Evolutionary conservation across 1,140 invertebrate genomes (phyloP).

Genomic region (Cepaea nemoralis): DNA sequence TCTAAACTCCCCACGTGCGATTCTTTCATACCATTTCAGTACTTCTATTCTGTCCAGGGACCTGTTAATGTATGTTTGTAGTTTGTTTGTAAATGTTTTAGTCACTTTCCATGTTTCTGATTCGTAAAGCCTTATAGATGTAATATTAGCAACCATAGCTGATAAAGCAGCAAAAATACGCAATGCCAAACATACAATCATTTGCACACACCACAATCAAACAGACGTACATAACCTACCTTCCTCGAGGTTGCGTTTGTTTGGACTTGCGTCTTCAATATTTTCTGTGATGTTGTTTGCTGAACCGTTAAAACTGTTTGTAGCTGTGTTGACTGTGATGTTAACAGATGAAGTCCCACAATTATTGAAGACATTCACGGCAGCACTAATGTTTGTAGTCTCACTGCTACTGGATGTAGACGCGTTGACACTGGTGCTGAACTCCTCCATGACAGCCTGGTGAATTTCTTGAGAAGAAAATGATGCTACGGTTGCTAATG

Average conservation of each 20-base stretch:
- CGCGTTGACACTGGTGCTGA: not conserved
- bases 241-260: conserved; percentile 54
- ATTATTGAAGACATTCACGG: too few relatives aligned
- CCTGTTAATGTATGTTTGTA: too few relatives aligned
- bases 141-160: too few relatives aligned
- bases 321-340: not conserved
- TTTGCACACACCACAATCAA: too few relatives aligned
- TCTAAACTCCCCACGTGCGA: too few relatives aligned
- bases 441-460: not conserved
- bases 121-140: too few relatives aligned
- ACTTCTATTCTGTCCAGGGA: too few relatives aligned
- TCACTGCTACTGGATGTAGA: not conserved
- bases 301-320: not conserved
- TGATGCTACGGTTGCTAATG: not conserved
- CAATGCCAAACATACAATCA: too few relatives aligned
- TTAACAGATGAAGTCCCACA: not conserved
- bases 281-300: not conserved
- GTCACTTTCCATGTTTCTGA: too few relatives aligned
- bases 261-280: not conserved
- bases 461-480: not conserved
- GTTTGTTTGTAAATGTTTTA: too few relatives aligned
- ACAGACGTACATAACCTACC: conserved; percentile 43
- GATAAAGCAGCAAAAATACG: too few relatives aligned
- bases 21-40: too few relatives aligned
- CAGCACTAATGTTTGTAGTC: not conserved